Conservation (phyloP, 2,888 invertebrate species). For the Harpalus rubripes region DNA sequence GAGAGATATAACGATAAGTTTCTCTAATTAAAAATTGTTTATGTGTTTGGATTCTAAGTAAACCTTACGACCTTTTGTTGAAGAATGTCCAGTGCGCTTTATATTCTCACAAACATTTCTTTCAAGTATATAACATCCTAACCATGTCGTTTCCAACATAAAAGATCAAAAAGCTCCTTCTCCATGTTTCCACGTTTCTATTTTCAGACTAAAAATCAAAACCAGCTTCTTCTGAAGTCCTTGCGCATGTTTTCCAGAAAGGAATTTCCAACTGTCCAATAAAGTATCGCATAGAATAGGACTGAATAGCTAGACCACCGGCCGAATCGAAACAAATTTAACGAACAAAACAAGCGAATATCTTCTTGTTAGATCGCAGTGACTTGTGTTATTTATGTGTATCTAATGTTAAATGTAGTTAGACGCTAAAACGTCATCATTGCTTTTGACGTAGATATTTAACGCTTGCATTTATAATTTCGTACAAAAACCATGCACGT, state of each 20-base stretch:
- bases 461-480: no score
- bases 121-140: neutral
- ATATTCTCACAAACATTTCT: neutral
- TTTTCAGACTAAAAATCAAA: neutral
- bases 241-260: neutral
- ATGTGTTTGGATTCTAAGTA: neutral
- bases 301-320: slow-evolving; percentile 5
- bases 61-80: neutral
- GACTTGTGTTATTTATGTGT: slow-evolving; percentile 4
- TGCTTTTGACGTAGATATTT: no score
- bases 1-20: neutral
- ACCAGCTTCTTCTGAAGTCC: neutral
- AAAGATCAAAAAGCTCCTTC: neutral
- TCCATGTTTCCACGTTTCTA: neutral
- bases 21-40: neutral
- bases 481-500: no score
- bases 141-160: neutral
- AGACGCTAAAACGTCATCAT: no score
- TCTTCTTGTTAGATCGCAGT: slow-evolving; percentile 5
- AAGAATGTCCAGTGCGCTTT: neutral
- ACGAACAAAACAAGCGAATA: slow-evolving; percentile 29
- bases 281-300: neutral
- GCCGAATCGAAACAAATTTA: slow-evolving; percentile 27
- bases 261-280: slow-evolving; percentile 4
- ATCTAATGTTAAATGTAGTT: no score